phyloP scores from a whole-genome alignment of 2,888 invertebrate species.

The Nephrotoma guestfalica region DNA sequence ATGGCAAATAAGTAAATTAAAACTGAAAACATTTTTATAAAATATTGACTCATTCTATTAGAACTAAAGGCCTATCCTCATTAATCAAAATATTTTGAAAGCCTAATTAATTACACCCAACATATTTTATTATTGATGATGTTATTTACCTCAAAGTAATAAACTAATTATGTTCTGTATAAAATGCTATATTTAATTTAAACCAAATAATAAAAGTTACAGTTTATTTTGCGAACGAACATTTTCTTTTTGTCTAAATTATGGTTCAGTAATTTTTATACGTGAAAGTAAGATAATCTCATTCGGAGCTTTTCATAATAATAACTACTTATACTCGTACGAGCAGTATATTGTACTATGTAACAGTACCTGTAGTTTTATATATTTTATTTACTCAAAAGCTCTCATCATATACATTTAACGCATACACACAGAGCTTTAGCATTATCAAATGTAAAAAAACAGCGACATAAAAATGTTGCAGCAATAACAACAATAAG shows the following conservation, averaged over 20 bases:
- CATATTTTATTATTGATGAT: background rate
- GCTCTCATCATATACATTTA: background rate
- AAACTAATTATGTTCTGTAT: background rate
- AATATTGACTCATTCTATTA: no score
- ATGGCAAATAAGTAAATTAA: no score
- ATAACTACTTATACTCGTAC: background rate
- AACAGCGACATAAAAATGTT: background rate
- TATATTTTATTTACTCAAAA: background rate
- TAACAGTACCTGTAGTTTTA: background rate
- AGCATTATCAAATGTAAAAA: background rate
- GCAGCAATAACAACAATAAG: background rate
- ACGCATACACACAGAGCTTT: background rate
- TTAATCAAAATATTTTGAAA: background rate
- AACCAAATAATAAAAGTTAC: background rate
- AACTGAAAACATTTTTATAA: no score
- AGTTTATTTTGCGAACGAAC: no score
- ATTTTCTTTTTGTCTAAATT: background rate
- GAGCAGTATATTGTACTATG: background rate
- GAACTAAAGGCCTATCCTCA: background rate
- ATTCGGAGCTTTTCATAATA: background rate
- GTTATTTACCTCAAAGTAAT: background rate
- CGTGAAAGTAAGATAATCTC: background rate
- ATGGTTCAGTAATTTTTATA: background rate
- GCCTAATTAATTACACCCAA: background rate
- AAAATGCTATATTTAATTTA: background rate